Conservation (phyloP, 1,140 invertebrate species). For the Drosophila pseudoananassae region DNA sequence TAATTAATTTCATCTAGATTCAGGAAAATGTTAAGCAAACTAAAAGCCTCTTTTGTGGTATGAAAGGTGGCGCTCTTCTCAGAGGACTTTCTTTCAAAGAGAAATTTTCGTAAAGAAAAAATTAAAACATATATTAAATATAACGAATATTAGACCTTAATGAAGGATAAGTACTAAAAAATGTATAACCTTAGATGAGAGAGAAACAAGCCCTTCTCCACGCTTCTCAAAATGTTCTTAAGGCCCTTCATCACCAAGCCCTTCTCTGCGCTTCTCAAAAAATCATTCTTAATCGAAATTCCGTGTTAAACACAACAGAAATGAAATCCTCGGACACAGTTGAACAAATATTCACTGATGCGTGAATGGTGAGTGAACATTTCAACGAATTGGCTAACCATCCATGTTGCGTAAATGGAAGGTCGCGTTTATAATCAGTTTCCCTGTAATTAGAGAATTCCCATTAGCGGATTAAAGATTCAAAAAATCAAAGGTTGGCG, state of each 20-base stretch:
- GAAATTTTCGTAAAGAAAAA: too few relatives aligned
- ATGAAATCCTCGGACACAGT: background rate
- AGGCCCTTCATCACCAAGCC: too few relatives aligned
- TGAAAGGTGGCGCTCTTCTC: too few relatives aligned
- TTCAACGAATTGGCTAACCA: background rate
- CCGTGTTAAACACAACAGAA: background rate
- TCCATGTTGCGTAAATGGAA: background rate
- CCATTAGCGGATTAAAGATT: conserved; percentile 5
- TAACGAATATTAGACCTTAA: too few relatives aligned
- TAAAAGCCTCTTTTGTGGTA: too few relatives aligned
- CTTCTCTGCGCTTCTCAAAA: background rate
- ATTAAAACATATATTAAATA: too few relatives aligned
- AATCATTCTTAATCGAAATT: background rate
- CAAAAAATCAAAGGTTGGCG: background rate
- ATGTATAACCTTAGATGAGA: too few relatives aligned
- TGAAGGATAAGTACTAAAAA: too few relatives aligned
- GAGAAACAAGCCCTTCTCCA: too few relatives aligned
- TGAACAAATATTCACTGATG: background rate
- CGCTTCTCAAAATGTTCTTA: too few relatives aligned
- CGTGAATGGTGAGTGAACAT: background rate
- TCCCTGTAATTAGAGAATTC: background rate
- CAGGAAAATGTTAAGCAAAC: too few relatives aligned
- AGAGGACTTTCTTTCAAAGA: too few relatives aligned
- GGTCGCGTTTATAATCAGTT: background rate
- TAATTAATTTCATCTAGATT: conserved; percentile 1